These are phyloP conservation scores for Helicolenus hilgendorfi DNA, from an alignment of 2,797 vertebrate genomes.

Conservation along the genomic window DNA sequence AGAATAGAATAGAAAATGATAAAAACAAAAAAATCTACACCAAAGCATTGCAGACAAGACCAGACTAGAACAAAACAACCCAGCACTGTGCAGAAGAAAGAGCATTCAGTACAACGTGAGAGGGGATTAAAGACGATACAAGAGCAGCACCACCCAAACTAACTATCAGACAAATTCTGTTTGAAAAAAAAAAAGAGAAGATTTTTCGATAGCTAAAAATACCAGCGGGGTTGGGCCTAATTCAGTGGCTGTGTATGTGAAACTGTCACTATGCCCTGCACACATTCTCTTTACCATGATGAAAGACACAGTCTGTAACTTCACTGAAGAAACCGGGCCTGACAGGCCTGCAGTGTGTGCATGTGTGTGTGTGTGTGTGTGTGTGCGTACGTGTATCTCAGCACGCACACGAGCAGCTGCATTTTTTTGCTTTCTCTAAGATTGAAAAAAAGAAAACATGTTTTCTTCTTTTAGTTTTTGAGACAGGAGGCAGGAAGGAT, in stretches of 20 bases:
- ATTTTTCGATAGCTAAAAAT: constrained; percentile 64
- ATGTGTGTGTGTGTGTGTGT: constrained; percentile 1
- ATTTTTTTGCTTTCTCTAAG: constrained; percentile 38
- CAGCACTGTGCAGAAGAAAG: constrained; percentile 16
- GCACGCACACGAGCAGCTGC: constrained; percentile 1
- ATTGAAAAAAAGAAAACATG: constrained; percentile 24
- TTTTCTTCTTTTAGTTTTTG: constrained; percentile 29
- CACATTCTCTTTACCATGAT: constrained; percentile 61
- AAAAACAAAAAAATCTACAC: constrained; percentile 9
- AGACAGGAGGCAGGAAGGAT: constrained; percentile 57
- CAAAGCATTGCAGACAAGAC: constrained; percentile 28
- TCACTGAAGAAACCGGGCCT: constrained; percentile 50
- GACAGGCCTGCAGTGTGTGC: constrained; percentile 39
- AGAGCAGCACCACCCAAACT: constrained; percentile 49
- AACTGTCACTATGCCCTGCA: constrained; percentile 63
- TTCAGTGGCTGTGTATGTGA: constrained; percentile 37
- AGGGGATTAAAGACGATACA: constrained; percentile 47
- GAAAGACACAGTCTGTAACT: constrained; percentile 66
- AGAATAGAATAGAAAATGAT: neutral
- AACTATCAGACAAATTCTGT: constrained; percentile 59
- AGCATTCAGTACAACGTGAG: neutral
- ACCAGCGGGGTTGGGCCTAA: constrained; percentile 48
- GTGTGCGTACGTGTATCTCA: constrained; percentile 18
- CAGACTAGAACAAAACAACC: constrained; percentile 35
- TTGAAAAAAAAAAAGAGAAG: neutral